Conservation (phyloP, 2,888 invertebrate species). For the Cephonodes hylas region DNA sequence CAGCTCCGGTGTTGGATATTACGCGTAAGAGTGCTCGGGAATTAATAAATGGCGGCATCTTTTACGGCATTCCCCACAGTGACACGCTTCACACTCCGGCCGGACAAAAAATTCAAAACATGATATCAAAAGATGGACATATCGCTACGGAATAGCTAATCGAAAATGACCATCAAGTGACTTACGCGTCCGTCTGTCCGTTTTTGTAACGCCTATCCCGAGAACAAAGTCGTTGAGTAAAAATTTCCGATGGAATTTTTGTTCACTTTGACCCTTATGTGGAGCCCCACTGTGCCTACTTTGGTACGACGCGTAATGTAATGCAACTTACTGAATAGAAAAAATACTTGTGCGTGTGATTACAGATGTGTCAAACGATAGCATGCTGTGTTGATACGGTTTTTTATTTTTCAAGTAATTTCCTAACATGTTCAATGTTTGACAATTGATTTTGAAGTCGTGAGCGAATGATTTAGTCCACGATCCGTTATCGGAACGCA, state of each 20-base stretch:
- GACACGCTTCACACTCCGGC: constrained; percentile 1
- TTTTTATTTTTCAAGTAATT: constrained; percentile 14
- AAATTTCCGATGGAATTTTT: neutral
- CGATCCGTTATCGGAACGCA: neutral
- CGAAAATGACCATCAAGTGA: constrained; percentile 22
- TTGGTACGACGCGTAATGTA: neutral
- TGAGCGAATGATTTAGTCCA: constrained; percentile 10
- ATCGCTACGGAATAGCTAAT: constrained; percentile 14
- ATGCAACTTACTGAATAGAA: neutral
- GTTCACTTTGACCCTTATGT: neutral
- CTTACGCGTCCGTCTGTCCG: constrained; percentile 24
- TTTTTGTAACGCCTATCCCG: constrained; percentile 15
- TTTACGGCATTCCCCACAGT: neutral
- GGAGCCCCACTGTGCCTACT: neutral
- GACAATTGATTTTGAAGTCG: constrained; percentile 15
- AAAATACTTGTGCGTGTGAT: constrained; percentile 12
- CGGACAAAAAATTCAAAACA: constrained; percentile 10
- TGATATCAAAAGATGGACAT: constrained; percentile 13
- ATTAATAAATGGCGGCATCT: neutral
- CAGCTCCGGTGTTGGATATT: neutral
- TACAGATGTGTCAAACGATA: constrained; percentile 25
- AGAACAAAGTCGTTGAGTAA: neutral
- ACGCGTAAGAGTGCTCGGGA: neutral
- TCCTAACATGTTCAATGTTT: constrained; percentile 14
- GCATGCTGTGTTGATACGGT: constrained; percentile 10